Evolutionary conservation across 2,888 invertebrate genomes (phyloP).

Genomic region (Candidula unifasciata): DNA sequence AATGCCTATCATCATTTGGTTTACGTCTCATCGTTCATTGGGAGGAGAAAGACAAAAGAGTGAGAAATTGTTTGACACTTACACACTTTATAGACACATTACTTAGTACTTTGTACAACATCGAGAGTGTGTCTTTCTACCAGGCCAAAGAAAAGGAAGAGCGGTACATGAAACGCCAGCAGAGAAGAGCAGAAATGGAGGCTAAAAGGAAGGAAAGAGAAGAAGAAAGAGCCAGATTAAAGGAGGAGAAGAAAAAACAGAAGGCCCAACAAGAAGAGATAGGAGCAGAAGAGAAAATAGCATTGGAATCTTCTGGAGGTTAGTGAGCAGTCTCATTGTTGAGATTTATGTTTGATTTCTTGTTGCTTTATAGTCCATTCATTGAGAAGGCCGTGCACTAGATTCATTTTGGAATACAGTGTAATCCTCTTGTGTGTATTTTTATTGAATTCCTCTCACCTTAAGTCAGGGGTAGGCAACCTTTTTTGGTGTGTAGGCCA

Average conservation of each 20-base stretch:
- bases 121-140: neutral
- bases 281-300: conserved; percentile 14
- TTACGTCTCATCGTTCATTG: too few relatives aligned
- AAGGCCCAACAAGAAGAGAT: conserved; percentile 29
- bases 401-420: too few relatives aligned
- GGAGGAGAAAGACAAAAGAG: too few relatives aligned
- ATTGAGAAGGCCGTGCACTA: too few relatives aligned
- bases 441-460: too few relatives aligned
- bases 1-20: too few relatives aligned
- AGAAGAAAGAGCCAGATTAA: conserved; percentile 64
- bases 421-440: too few relatives aligned
- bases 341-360: neutral
- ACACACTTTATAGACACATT: too few relatives aligned
- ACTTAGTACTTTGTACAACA: too few relatives aligned
- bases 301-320: conserved; percentile 28
- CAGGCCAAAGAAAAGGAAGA: conserved; percentile 75
- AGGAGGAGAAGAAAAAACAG: conserved; percentile 60
- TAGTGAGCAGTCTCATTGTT: neutral
- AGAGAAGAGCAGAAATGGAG: conserved; percentile 73
- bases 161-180: conserved; percentile 70
- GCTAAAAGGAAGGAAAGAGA: conserved; percentile 71
- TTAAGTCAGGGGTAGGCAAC: too few relatives aligned
- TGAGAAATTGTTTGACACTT: too few relatives aligned
- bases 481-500: too few relatives aligned
- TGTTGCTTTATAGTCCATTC: neutral